Evolutionary conservation across 2,888 invertebrate species (phyloP).

Genomic region (Gandaritis pyraliata): DNA sequence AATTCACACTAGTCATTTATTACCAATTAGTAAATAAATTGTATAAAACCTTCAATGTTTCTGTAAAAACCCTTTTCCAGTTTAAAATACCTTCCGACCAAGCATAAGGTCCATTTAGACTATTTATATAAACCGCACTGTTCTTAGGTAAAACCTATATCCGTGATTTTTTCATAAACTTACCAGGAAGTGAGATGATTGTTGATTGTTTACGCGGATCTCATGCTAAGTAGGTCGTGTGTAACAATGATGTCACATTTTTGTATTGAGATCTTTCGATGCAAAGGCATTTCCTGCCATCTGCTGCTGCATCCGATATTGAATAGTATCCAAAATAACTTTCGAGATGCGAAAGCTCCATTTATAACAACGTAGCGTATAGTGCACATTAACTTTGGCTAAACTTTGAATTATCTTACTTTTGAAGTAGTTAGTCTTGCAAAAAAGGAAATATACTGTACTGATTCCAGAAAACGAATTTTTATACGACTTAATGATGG

Average conservation of each 20-base stretch:
- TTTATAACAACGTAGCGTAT: too few relatives aligned
- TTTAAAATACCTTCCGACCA: slow-evolving; percentile 2
- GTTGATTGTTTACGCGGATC: slow-evolving; percentile 24
- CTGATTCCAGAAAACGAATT: too few relatives aligned
- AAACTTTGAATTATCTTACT: too few relatives aligned
- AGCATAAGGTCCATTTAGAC: slow-evolving; percentile 1
- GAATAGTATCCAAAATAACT: neutral
- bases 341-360: neutral
- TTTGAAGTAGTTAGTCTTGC: too few relatives aligned
- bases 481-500: too few relatives aligned
- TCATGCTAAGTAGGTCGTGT: slow-evolving; percentile 23
- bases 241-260: slow-evolving; percentile 10
- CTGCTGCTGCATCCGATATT: neutral
- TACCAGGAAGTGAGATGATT: slow-evolving; percentile 32
- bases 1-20: neutral
- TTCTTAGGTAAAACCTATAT: slow-evolving; percentile 24
- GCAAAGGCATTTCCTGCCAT: slow-evolving; percentile 10
- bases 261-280: slow-evolving; percentile 2
- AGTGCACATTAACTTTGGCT: too few relatives aligned
- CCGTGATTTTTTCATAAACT: slow-evolving; percentile 21
- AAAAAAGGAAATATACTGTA: too few relatives aligned
- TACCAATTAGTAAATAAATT: neutral
- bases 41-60: slow-evolving; percentile 1
- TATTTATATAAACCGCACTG: slow-evolving; percentile 21
- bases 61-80: slow-evolving; percentile 11